Base-by-base conservation (phyloP, 2,113 vertebrate genomes). In the Hemibagrus wyckioides region DNA sequence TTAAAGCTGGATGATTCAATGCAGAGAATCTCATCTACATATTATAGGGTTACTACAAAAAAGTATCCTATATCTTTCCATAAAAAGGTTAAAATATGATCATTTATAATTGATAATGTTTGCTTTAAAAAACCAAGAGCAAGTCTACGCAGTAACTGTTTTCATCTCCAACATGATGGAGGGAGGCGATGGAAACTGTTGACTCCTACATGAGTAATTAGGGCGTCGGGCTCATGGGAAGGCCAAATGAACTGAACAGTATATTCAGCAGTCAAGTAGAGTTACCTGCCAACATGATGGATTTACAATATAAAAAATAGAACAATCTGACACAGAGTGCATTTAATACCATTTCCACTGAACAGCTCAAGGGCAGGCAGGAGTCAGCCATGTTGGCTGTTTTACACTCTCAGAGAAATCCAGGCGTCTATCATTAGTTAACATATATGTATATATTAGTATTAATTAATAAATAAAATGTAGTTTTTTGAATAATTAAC, bases 141-240 rank as follows among this genome's bases (percentile, higher is more conserved):
- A 73, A 79, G 41, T 86, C 52, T 50, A 30, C 56, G 48, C 61
- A 80, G 54, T 79, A 84, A 84, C 65, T 63, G 63, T 89, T 87
- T 89, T 84, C 28, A 19, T 81, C 52, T 52, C 21, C 36, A 8
- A 33, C 4, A 85, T 85, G 76, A 87, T 54, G 41, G 48, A 87
- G 44, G 80, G 56, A 57, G 82, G 73, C 41, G 76, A 48, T n/a
- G 82, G 84, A 73, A 83, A n/a, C 48, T 87, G 85, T 76, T 82
- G 82, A 85, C 76, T 75, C 30, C 19, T 76, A 76, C 85, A 82
- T 89, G 85, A 89, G 52, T 89, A 57, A 87, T 81, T 85, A 87
- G 36, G 33, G 21, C 69, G 33, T 76, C 57, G 63, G 71, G 39
- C 44, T 82, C 59, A 77, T 87, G 85, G 69, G 65, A 82, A 76